phyloP scores from a whole-genome alignment of 2,888 invertebrate species.

The Torymus aiolomorphi region DNA sequence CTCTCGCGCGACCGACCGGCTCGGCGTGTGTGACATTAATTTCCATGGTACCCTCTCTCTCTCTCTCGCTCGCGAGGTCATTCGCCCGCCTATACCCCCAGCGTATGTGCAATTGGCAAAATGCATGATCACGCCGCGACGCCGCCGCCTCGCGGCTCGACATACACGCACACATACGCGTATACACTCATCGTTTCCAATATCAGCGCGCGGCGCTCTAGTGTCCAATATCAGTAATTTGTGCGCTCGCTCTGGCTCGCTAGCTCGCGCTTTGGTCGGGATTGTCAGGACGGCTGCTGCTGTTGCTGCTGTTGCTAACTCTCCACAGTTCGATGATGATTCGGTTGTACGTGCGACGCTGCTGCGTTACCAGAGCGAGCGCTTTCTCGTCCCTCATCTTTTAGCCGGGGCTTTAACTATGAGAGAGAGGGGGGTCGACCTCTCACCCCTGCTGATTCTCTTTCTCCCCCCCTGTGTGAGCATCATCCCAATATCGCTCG shows the following conservation, averaged over 20 bases:
- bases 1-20: slow-evolving; percentile 10
- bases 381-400: slow-evolving; percentile 53
- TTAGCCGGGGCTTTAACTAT: slow-evolving; percentile 45
- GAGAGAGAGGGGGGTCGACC: slow-evolving; percentile 46
- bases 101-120: slow-evolving; percentile 46
- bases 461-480: slow-evolving; percentile 65
- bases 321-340: too few species aligned
- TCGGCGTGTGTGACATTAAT: slow-evolving; percentile 48
- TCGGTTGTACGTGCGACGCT: neutral
- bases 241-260: slow-evolving; percentile 39
- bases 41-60: slow-evolving; percentile 31
- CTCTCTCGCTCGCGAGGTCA: neutral
- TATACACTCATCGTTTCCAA: slow-evolving; percentile 38
- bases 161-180: neutral
- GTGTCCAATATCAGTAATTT: slow-evolving; percentile 67
- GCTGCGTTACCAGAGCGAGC: neutral
- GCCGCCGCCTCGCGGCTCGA: neutral
- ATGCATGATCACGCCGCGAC: slow-evolving; percentile 42
- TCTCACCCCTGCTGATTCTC: slow-evolving; percentile 17
- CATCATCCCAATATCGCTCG: slow-evolving; percentile 71
- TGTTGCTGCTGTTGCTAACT: neutral
- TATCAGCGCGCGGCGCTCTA: slow-evolving; percentile 18
- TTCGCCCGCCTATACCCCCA: neutral
- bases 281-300: slow-evolving; percentile 57
- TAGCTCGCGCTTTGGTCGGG: slow-evolving; percentile 54